Evolutionary conservation across 2,888 invertebrate genomes (phyloP).

Genomic region (Platynereis dumerilii): DNA sequence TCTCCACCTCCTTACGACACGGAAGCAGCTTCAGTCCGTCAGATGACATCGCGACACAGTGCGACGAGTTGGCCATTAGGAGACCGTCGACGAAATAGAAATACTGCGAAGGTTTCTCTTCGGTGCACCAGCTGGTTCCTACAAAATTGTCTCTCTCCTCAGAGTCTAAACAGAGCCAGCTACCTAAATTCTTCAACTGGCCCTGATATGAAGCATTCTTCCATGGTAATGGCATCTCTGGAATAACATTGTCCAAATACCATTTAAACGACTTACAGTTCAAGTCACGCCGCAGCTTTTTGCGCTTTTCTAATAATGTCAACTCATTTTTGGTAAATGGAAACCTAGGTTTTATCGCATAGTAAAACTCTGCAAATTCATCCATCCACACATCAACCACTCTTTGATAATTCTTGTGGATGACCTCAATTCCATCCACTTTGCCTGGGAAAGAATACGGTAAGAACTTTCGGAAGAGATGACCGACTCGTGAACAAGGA

Average conservation of each 20-base stretch:
- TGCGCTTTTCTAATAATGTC: not conserved
- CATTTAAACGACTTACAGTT: conserved; percentile 32
- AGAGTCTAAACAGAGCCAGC: too few species aligned
- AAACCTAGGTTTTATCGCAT: conserved; percentile 69
- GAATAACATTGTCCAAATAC: conserved; percentile 29
- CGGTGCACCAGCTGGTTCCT: too few species aligned
- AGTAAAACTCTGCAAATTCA: conserved; percentile 84
- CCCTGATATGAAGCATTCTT: conserved; percentile 20
- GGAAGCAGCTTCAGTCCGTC: too few species aligned
- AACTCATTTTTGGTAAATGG: not conserved
- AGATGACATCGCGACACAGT: too few species aligned
- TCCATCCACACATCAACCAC: conserved; percentile 80
- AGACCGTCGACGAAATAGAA: too few species aligned
- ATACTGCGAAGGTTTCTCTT: too few species aligned
- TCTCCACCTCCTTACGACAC: too few species aligned
- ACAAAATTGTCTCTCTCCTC: too few species aligned
- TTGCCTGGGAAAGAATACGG: conserved; percentile 92
- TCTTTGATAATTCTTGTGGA: conserved; percentile 86
- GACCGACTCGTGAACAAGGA: conserved; percentile 96
- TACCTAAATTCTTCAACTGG: conserved; percentile 21
- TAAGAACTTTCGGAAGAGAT: conserved; percentile 93
- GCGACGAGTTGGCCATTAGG: too few species aligned
- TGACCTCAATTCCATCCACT: conserved; percentile 75
- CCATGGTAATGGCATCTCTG: conserved; percentile 23
- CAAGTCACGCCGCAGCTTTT: conserved; percentile 9